phyloP scores from a whole-genome alignment of 2,888 invertebrate genomes.

The Dolomedes plantarius region DNA sequence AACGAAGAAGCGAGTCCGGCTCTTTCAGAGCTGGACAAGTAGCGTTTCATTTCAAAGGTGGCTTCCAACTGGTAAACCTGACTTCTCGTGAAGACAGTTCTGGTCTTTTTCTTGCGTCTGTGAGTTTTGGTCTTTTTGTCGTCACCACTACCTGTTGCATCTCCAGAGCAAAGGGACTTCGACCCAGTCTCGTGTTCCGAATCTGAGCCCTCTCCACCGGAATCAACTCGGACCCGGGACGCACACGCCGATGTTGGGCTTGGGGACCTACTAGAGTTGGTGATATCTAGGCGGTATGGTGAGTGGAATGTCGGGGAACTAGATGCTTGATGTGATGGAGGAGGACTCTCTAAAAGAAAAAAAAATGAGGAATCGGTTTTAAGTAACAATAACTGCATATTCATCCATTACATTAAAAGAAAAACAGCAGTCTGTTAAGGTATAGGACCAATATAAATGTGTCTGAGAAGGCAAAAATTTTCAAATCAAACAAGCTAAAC shows the following conservation, averaged over 20 bases:
- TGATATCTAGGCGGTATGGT: constrained; percentile 39
- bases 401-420: no score
- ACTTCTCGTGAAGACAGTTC: constrained; percentile 94
- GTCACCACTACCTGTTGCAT: constrained; percentile 27
- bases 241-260: constrained; percentile 39
- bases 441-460: no score
- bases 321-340: constrained; percentile 37
- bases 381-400: no score
- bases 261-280: constrained; percentile 42
- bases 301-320: constrained; percentile 48
- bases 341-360: constrained; percentile 51
- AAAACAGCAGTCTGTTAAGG: no score
- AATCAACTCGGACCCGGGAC: constrained; percentile 31
- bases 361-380: no score
- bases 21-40: constrained; percentile 92
- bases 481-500: no score
- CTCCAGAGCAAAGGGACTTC: constrained; percentile 43
- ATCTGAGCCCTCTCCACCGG: constrained; percentile 42
- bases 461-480: no score
- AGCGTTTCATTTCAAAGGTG: constrained; percentile 93
- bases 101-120: constrained; percentile 89
- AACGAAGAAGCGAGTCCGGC: constrained; percentile 92
- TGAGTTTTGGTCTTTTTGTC: constrained; percentile 69
- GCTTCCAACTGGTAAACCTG: constrained; percentile 95
- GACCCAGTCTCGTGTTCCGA: constrained; percentile 54